phyloP scores from a whole-genome alignment of 2,888 invertebrate species.

The Oligia latruncula region DNA sequence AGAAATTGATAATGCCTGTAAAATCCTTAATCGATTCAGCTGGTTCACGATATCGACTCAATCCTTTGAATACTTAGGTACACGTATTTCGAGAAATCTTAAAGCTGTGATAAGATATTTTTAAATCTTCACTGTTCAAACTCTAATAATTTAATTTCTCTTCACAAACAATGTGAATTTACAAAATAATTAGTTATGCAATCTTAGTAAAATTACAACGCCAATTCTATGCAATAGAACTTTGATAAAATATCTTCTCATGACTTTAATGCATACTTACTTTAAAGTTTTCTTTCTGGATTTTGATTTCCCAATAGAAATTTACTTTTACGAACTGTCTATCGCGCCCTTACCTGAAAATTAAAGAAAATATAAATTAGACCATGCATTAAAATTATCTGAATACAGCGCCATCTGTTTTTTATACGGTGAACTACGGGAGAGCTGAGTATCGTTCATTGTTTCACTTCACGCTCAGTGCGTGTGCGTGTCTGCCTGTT shows the following conservation, averaged over 20 bases:
- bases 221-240: not conserved
- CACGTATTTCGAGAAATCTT: conserved; percentile 42
- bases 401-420: conserved; percentile 71
- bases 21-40: conserved; percentile 51
- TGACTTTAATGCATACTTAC: conserved; percentile 7
- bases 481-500: conserved; percentile 23
- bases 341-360: conserved; percentile 67
- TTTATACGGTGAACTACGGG: conserved; percentile 52
- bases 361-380: conserved; percentile 39
- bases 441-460: conserved; percentile 30
- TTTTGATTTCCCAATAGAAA: not conserved
- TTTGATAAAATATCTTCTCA: not conserved
- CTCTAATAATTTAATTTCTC: too few relatives aligned
- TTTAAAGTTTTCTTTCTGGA: not conserved
- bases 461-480: conserved; percentile 35
- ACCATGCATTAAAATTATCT: not conserved
- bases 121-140: conserved; percentile 8
- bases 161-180: not conserved
- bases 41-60: conserved; percentile 47
- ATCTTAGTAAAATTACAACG: not conserved
- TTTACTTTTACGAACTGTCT: not conserved
- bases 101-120: conserved; percentile 56
- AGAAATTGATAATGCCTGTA: conserved; percentile 51
- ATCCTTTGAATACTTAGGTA: conserved; percentile 23
- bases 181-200: not conserved